A percentile compares a stretch with the other conserved stretches of the same genome.
phyloP scores from a whole-genome alignment of 2,888 invertebrate species.

The Phoenoteleia sp. region DNA sequence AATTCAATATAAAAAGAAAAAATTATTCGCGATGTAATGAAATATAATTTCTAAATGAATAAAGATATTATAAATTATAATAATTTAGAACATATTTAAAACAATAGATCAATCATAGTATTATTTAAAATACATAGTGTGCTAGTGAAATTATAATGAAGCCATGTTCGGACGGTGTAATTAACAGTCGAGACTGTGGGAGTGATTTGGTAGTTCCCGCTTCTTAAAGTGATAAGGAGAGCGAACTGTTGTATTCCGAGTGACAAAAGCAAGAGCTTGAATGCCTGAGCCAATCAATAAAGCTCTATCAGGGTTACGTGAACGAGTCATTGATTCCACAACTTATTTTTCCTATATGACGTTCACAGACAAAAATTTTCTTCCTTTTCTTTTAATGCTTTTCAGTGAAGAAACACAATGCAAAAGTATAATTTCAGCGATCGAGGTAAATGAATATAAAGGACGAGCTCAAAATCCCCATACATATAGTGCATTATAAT shows the following conservation, averaged over 20 bases:
- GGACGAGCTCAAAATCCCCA: conserved; percentile 19
- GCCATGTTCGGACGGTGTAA: conserved; percentile 61
- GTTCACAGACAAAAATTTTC: conserved; percentile 15
- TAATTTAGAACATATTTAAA: neutral
- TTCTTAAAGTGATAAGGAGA: conserved; percentile 71
- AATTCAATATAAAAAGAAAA: too few species aligned
- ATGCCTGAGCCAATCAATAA: conserved; percentile 69
- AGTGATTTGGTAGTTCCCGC: conserved; percentile 64
- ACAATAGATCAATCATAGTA: conserved; percentile 1
- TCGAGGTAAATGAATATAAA: conserved; percentile 22
- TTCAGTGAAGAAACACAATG: neutral
- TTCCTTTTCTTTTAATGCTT: neutral
- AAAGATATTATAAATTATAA: too few species aligned
- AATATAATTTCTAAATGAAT: too few species aligned
- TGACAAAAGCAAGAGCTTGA: conserved; percentile 69
- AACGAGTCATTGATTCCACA: conserved; percentile 66
- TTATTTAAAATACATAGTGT: conserved; percentile 23
- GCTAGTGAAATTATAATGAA: conserved; percentile 56
- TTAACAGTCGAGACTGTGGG: conserved; percentile 63
- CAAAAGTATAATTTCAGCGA: conserved; percentile 21
- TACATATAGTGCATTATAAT: conserved; percentile 14
- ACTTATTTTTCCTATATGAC: conserved; percentile 53
- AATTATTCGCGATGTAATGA: too few species aligned
- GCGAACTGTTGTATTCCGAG: conserved; percentile 63
- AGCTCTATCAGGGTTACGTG: conserved; percentile 67